Evolutionary conservation across 2,113 vertebrate species (phyloP).

Genomic region (Xiphophorus hellerii): DNA sequence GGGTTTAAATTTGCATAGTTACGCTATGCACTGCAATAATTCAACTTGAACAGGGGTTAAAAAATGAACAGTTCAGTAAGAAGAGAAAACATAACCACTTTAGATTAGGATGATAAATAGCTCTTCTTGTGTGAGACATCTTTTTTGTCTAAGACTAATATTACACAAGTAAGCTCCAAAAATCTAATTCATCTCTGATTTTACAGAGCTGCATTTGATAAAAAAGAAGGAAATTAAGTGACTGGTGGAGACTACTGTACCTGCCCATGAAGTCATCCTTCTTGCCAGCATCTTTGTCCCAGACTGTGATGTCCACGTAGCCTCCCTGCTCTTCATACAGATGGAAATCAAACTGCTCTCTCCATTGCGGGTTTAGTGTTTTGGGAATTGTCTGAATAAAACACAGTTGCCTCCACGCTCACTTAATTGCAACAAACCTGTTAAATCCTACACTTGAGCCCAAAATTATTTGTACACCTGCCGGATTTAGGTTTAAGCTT

Average conservation of each 20-base stretch:
- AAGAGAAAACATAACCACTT: neutral
- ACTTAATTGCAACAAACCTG: neutral
- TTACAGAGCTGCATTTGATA: neutral
- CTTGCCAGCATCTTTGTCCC: conserved; percentile 96
- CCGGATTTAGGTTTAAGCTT: neutral
- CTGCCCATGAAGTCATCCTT: conserved; percentile 99
- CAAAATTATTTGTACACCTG: neutral
- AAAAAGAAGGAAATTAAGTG: neutral
- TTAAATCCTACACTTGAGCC: neutral
- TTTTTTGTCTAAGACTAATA: neutral
- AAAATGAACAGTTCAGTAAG: neutral
- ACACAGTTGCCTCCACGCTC: neutral
- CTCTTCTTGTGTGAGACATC: neutral
- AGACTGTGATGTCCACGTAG: conserved; percentile 92
- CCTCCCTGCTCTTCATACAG: conserved; percentile 94
- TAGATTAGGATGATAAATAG: conserved; percentile 7
- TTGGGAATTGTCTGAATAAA: conserved; percentile 88
- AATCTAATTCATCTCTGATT: neutral
- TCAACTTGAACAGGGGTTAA: neutral
- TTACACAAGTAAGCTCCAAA: neutral
- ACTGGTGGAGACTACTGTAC: conserved; percentile 73
- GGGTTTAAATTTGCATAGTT: conserved; percentile 17
- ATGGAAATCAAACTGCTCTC: conserved; percentile 99
- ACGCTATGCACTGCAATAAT: neutral
- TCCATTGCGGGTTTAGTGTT: conserved; percentile 96